Percentiles rank a stretch among this genome's conserved stretches.
Conservation (phyloP, 1,140 invertebrate genomes). For the Drosophila erecta region DNA sequence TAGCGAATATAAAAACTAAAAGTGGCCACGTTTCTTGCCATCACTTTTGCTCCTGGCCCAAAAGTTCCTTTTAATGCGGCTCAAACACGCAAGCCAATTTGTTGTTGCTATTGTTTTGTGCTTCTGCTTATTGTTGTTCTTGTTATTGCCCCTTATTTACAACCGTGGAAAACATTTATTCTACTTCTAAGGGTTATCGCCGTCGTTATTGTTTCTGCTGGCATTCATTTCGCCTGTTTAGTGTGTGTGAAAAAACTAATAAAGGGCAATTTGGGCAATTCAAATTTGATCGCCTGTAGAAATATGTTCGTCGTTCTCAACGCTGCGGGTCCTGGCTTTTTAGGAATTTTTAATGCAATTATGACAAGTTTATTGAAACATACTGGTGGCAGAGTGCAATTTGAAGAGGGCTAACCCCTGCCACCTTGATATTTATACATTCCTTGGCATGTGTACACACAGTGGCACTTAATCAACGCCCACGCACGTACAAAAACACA, state of each 20-base stretch:
- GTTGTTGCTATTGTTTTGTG: constrained; percentile 47
- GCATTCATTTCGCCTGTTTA: constrained; percentile 46
- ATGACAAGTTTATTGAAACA: constrained; percentile 62
- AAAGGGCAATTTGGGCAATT: constrained; percentile 80
- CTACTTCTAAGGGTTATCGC: constrained; percentile 15
- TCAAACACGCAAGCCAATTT: constrained; percentile 75
- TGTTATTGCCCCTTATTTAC: constrained; percentile 32
- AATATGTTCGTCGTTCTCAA: constrained; percentile 50
- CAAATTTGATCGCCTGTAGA: constrained; percentile 49
- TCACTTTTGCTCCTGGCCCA: constrained; percentile 36
- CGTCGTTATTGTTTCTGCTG: constrained; percentile 9
- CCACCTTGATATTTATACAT: constrained; percentile 9
- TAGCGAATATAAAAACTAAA: constrained; percentile 52
- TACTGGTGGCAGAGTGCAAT: neutral
- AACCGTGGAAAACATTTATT: constrained; percentile 46
- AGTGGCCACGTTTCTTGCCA: constrained; percentile 48
- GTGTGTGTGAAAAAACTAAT: constrained; percentile 83
- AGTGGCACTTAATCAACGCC: constrained; percentile 66
- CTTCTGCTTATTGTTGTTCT: neutral
- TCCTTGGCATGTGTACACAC: constrained; percentile 13
- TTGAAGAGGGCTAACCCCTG: neutral
- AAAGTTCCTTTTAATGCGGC: constrained; percentile 57
- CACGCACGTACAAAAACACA: constrained; percentile 15
- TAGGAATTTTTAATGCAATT: constrained; percentile 76
- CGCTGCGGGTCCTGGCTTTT: constrained; percentile 26